Evolutionary conservation across 2,113 vertebrate species (phyloP).

Genomic region (Ceyx margarethae): DNA sequence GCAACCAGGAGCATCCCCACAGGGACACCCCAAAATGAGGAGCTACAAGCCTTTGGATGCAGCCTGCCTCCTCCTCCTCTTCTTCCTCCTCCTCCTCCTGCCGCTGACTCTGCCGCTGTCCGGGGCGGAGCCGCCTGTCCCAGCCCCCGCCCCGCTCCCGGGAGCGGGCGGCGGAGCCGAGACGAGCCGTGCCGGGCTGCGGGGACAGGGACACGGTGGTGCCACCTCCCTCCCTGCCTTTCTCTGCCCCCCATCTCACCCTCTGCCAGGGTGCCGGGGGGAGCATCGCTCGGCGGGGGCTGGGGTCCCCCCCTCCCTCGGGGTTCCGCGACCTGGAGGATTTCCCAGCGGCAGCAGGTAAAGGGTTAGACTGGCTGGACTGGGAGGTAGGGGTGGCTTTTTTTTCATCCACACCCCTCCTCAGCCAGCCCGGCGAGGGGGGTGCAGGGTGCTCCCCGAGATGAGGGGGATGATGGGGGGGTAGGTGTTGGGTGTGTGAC

Average conservation of each 20-base stretch:
- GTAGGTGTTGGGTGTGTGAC: neutral
- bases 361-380: neutral
- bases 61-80: neutral
- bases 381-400: neutral
- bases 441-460: neutral
- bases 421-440: neutral
- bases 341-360: constrained; percentile 16
- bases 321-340: neutral
- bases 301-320: neutral
- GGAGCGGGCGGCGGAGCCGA: neutral
- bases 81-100: neutral
- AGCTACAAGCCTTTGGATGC: accelerated
- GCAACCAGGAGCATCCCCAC: neutral
- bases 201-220: neutral
- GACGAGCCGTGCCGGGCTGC: neutral
- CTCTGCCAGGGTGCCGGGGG: neutral
- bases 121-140: constrained; percentile 31
- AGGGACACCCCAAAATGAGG: neutral
- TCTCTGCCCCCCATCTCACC: neutral
- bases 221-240: neutral
- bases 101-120: neutral
- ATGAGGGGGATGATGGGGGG: neutral
- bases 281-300: neutral
- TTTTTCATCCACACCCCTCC: no score
- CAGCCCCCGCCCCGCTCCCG: constrained; percentile 23